Conservation (phyloP, 2,113 vertebrate species). For the Prionailurus bengalensis region DNA sequence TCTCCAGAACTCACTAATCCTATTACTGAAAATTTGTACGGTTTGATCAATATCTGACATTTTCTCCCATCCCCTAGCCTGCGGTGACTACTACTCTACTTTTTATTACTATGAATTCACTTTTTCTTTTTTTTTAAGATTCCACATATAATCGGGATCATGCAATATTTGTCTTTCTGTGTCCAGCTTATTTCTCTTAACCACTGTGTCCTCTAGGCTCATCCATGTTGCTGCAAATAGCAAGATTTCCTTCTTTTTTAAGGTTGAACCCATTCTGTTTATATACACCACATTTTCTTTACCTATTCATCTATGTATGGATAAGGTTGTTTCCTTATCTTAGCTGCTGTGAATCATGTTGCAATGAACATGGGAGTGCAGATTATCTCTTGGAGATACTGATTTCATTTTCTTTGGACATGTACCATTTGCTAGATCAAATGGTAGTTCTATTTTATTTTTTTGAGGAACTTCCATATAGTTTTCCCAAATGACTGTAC, state of each 20-base stretch:
- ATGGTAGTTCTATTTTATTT: neutral
- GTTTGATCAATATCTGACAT: neutral
- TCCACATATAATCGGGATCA: neutral
- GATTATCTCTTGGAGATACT: neutral
- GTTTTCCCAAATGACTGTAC: neutral
- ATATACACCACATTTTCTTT: neutral
- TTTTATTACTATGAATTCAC: neutral
- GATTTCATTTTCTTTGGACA: neutral
- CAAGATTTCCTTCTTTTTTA: neutral
- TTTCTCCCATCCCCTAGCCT: neutral
- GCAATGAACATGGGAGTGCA: neutral
- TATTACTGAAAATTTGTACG: neutral
- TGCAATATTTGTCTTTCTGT: neutral
- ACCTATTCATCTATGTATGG: neutral
- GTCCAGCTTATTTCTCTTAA: neutral
- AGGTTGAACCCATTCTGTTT: neutral
- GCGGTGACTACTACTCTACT: neutral
- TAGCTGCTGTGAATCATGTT: neutral
- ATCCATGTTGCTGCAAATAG: neutral
- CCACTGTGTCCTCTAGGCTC: neutral
- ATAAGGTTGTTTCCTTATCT: neutral
- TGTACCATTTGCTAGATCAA: neutral
- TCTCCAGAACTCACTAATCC: neutral
- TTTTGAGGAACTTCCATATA: neutral
- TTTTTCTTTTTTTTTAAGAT: neutral